Evolutionary conservation across 2,888 invertebrate species (phyloP).

Genomic region (Calliphora vomitoria): DNA sequence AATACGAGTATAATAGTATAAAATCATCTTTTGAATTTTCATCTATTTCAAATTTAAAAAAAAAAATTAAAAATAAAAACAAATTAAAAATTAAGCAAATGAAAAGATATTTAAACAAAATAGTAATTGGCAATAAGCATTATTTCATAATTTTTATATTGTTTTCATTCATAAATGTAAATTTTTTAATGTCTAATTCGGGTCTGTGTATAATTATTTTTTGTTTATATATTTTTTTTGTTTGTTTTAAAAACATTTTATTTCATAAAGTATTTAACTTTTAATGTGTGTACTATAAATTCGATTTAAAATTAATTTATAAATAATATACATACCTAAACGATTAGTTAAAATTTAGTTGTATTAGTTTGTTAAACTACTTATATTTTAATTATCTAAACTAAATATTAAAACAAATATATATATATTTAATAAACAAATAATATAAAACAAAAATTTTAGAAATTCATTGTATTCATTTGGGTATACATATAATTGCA

Average conservation of each 20-base stretch:
- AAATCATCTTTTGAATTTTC: conserved; percentile 37
- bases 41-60: conserved; percentile 41
- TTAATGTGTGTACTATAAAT: conserved; percentile 56
- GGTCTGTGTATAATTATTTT: conserved; percentile 61
- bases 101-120: background rate
- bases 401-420: conserved; percentile 65
- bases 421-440: conserved; percentile 71
- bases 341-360: conserved; percentile 72
- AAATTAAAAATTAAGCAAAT: background rate
- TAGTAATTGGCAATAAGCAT: conserved; percentile 21
- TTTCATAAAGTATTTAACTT: conserved; percentile 44
- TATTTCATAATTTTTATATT: conserved; percentile 6
- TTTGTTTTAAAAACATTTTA: conserved; percentile 15
- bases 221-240: background rate
- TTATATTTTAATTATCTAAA: conserved; percentile 71
- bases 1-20: conserved; percentile 22
- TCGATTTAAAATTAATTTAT: conserved; percentile 59
- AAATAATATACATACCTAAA: conserved; percentile 53
- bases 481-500: too few relatives aligned
- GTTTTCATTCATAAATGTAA: conserved; percentile 41
- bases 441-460: conserved; percentile 49
- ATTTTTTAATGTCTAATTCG: conserved; percentile 43
- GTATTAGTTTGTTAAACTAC: conserved; percentile 71
- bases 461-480: conserved; percentile 21
- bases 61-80: background rate